Percentiles rank a stretch among this genome's conserved stretches.
Conservation (phyloP, 1,140 invertebrate genomes). For the Drosophila azteca region DNA sequence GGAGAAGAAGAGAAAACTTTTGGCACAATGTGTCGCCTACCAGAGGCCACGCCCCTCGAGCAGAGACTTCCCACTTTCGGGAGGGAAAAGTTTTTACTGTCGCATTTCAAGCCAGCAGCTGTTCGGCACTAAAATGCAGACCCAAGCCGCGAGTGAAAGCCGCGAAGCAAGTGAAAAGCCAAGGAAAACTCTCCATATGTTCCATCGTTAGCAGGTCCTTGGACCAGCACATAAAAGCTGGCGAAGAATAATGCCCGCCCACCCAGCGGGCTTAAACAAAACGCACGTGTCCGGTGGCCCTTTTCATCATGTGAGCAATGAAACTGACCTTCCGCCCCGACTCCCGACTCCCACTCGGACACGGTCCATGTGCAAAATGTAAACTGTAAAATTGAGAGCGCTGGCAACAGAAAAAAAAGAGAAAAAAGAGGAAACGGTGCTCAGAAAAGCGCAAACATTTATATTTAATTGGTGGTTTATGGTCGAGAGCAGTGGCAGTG, state of each 20-base stretch:
- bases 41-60: slow-evolving; percentile 37
- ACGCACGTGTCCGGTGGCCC: slow-evolving; percentile 64
- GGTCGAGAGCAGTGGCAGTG: slow-evolving; percentile 31
- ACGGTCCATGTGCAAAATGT: slow-evolving; percentile 58
- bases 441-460: slow-evolving; percentile 74
- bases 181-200: slow-evolving; percentile 11
- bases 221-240: slow-evolving; percentile 15
- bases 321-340: slow-evolving; percentile 61
- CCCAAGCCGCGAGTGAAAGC: not conserved
- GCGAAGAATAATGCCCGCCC: slow-evolving; percentile 25
- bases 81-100: slow-evolving; percentile 75
- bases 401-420: slow-evolving; percentile 16
- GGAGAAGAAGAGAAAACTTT: slow-evolving; percentile 53
- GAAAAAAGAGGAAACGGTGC: slow-evolving; percentile 17
- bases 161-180: too few relatives aligned
- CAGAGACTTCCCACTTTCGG: not conserved
- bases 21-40: slow-evolving; percentile 69
- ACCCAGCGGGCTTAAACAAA: slow-evolving; percentile 62
- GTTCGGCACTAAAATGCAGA: slow-evolving; percentile 68
- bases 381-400: slow-evolving; percentile 22
- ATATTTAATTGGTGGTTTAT: slow-evolving; percentile 72
- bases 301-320: slow-evolving; percentile 22
- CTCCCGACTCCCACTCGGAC: slow-evolving; percentile 16
- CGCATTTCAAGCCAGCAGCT: slow-evolving; percentile 64
- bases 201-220: slow-evolving; percentile 54